A percentile compares a stretch with the other conserved stretches of the same genome.
Conservation (phyloP, 2,888 invertebrate species). For the Drosophila nigricruria region DNA sequence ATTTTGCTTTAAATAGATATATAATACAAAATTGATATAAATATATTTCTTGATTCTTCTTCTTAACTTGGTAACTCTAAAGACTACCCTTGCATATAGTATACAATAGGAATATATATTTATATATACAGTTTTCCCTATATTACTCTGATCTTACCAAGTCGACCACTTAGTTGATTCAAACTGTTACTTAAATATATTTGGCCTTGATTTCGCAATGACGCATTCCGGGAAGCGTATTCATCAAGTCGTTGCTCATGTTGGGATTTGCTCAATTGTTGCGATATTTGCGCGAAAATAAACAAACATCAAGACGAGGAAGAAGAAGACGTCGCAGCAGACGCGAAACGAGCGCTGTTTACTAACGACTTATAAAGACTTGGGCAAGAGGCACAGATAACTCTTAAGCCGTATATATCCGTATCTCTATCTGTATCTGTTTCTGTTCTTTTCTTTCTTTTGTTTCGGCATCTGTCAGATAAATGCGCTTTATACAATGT, state of each 20-base stretch:
- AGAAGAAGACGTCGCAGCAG: neutral
- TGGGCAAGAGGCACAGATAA: constrained; percentile 8
- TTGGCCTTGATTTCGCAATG: neutral
- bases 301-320: constrained; percentile 21
- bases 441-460: constrained; percentile 3
- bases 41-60: too few relatives aligned
- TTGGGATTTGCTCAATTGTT: constrained; percentile 28
- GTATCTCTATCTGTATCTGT: constrained; percentile 19
- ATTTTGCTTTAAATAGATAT: too few relatives aligned
- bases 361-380: constrained; percentile 21
- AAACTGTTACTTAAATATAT: too few relatives aligned
- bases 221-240: constrained; percentile 5
- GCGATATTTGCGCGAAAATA: constrained; percentile 39
- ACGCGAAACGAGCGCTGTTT: constrained; percentile 34
- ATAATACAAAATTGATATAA: too few relatives aligned
- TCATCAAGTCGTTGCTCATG: constrained; percentile 1
- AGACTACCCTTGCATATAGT: too few relatives aligned
- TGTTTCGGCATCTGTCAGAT: constrained; percentile 40
- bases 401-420: constrained; percentile 7
- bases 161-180: neutral
- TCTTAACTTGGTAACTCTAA: too few relatives aligned
- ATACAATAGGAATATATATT: too few relatives aligned
- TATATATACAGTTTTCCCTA: too few relatives aligned
- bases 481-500: constrained; percentile 31
- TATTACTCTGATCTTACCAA: neutral